phyloP scores from a whole-genome alignment of 2,113 vertebrate genomes.

The Chlorodrepanis virens region DNA sequence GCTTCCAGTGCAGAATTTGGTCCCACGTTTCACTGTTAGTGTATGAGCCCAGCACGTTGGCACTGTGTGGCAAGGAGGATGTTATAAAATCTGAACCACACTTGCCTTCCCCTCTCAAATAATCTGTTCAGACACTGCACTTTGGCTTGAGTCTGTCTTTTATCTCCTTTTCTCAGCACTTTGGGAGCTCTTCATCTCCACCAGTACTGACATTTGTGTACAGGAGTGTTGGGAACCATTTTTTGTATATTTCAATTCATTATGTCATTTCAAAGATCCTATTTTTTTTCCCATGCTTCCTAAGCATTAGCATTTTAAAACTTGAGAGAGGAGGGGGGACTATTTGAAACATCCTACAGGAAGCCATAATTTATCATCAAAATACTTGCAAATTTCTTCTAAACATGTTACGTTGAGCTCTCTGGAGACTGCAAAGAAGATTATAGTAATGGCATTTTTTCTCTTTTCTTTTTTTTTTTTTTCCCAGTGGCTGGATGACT shows the following conservation, averaged over 20 bases:
- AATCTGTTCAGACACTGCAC: background rate
- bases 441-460: background rate
- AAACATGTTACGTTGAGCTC: background rate
- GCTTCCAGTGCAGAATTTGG: background rate
- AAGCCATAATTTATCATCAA: background rate
- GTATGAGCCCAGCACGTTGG: background rate
- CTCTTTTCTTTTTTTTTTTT: background rate
- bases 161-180: background rate
- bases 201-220: background rate
- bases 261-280: background rate
- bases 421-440: background rate
- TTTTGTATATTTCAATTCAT: background rate
- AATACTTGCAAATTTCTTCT: background rate
- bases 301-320: background rate
- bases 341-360: background rate
- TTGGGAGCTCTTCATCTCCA: background rate
- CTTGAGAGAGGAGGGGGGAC: background rate
- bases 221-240: background rate
- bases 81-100: background rate
- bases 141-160: background rate
- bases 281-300: background rate
- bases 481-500: background rate
- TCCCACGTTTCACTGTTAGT: background rate
- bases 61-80: background rate
- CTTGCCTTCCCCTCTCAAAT: background rate